Conservation (phyloP, 2,888 invertebrate species). For the Idaea biselata region DNA sequence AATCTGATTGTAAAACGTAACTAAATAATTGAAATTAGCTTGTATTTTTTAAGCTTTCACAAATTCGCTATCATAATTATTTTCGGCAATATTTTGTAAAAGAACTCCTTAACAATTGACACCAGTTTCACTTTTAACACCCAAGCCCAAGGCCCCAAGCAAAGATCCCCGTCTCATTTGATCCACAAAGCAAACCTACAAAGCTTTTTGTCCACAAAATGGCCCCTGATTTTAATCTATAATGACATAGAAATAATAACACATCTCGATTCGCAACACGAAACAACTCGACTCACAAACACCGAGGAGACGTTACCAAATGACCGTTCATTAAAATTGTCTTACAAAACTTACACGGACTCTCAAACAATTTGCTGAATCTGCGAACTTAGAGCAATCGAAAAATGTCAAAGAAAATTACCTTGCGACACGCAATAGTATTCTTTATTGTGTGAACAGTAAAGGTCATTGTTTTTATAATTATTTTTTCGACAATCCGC, state of each 20-base stretch:
- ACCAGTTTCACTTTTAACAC: not conserved
- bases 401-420: conserved; percentile 34
- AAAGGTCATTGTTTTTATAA: conserved; percentile 23
- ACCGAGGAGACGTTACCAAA: conserved; percentile 8
- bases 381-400: conserved; percentile 16
- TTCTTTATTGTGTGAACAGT: conserved; percentile 28
- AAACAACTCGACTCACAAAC: not conserved
- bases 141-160: not conserved
- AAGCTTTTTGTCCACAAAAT: not conserved
- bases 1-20: too few relatives aligned
- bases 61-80: too few relatives aligned
- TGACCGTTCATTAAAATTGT: conserved; percentile 9
- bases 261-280: not conserved
- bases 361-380: conserved; percentile 10
- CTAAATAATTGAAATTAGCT: too few relatives aligned
- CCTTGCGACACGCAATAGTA: conserved; percentile 21
- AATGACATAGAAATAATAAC: not conserved
- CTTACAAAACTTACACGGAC: conserved; percentile 18
- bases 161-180: not conserved
- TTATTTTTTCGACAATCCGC: conserved; percentile 31
- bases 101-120: too few relatives aligned
- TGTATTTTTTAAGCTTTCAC: too few relatives aligned
- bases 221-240: not conserved
- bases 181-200: not conserved
- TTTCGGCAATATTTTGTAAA: too few relatives aligned